Evolutionary conservation across 2,797 vertebrate species (phyloP).

Genomic region (Cryptoblepharus egeriae): DNA sequence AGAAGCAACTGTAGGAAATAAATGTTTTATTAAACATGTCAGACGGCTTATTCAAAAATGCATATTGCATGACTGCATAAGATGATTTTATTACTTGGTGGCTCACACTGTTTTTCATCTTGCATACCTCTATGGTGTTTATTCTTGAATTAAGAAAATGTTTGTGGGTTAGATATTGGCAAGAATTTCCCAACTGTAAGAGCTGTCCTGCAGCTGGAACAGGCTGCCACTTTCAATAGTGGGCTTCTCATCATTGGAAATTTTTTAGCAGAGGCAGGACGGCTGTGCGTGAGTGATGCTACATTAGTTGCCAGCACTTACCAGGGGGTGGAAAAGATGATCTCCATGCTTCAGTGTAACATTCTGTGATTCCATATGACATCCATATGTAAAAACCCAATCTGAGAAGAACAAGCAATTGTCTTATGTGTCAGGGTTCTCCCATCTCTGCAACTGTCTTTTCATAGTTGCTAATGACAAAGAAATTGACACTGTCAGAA

Average conservation of each 20-base stretch:
- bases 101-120: neutral
- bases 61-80: conserved; percentile 3
- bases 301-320: too few relatives aligned
- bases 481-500: neutral
- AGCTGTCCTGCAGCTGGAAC: too few relatives aligned
- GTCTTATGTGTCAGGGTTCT: too few relatives aligned
- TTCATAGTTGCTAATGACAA: neutral
- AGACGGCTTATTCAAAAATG: conserved; percentile 2
- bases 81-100: conserved; percentile 12
- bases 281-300: too few relatives aligned
- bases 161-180: neutral
- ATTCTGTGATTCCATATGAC: too few relatives aligned
- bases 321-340: too few relatives aligned
- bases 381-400: neutral
- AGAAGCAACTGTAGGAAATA: neutral
- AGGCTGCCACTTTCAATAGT: too few relatives aligned
- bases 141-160: neutral
- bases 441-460: neutral
- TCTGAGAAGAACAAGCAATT: neutral
- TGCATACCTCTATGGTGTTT: neutral
- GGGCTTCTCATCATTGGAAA: too few relatives aligned
- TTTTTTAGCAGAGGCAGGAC: too few relatives aligned
- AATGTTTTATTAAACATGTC: conserved; percentile 19
- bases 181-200: too few relatives aligned
- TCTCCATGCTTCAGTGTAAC: too few relatives aligned